Percentiles rank a stretch among this genome's conserved stretches.
Conservation (phyloP, 2,113 vertebrate genomes). For the Antechinus stuartii region DNA sequence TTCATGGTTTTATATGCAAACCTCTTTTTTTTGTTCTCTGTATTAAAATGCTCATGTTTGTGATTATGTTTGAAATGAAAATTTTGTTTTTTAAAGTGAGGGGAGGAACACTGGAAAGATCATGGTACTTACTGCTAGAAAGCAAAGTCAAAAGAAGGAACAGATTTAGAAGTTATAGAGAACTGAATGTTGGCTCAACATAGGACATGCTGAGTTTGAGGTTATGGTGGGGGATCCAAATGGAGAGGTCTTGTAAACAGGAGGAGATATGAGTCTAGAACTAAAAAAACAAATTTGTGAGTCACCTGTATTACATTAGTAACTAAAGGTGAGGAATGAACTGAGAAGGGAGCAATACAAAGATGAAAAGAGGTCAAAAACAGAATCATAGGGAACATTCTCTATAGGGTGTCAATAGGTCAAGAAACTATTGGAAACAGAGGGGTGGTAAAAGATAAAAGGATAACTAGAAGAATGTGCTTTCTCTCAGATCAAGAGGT, state of each 20-base stretch:
- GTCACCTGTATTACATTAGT: no score
- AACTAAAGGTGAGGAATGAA: background rate
- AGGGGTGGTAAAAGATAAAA: background rate
- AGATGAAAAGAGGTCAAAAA: background rate
- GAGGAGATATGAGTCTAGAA: no score
- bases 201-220: background rate
- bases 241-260: background rate
- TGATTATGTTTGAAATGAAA: background rate
- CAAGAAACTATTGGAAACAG: background rate
- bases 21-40: no score
- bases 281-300: no score
- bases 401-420: background rate
- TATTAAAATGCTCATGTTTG: no score
- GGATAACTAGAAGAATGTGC: background rate
- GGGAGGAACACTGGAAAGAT: background rate
- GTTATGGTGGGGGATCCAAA: background rate
- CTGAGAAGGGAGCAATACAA: background rate
- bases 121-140: background rate
- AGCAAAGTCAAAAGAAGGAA: background rate
- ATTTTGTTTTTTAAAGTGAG: background rate
- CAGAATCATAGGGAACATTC: background rate
- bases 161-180: no score
- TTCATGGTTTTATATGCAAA: no score
- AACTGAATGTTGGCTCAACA: no score
- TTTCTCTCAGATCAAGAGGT: background rate